phyloP scores from a whole-genome alignment of 2,797 vertebrate species.

The Hoplostethus mediterraneus region DNA sequence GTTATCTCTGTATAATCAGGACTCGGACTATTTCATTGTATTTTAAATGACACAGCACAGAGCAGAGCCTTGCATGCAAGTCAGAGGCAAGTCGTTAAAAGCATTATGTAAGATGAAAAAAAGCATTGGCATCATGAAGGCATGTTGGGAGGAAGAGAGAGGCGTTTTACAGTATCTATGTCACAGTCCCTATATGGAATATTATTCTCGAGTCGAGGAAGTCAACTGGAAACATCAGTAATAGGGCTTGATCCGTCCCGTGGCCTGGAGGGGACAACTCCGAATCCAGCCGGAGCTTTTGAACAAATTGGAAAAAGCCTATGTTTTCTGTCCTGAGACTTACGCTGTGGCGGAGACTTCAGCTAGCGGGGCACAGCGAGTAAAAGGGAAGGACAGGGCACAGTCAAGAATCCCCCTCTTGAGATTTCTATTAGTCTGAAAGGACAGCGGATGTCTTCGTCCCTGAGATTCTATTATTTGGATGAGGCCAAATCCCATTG shows the following conservation, averaged over 20 bases:
- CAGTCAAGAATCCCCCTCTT: conserved; percentile 51
- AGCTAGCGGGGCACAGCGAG: conserved; percentile 63
- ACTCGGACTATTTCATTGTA: conserved; percentile 42
- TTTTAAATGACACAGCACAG: conserved; percentile 48
- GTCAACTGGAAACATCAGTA: conserved; percentile 72
- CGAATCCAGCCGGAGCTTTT: conserved; percentile 48
- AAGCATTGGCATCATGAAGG: conserved; percentile 39
- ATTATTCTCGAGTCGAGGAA: conserved; percentile 58
- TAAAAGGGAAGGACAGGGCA: conserved; percentile 37
- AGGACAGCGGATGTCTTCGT: conserved; percentile 53
- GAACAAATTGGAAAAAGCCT: conserved; percentile 62
- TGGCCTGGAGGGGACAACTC: conserved; percentile 60
- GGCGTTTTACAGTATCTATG: conserved; percentile 50
- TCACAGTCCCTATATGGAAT: conserved; percentile 46
- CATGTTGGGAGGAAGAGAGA: conserved; percentile 26
- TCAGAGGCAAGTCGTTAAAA: conserved; percentile 52
- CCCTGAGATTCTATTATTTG: conserved; percentile 68
- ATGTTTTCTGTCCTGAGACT: conserved; percentile 49
- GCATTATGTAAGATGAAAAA: conserved; percentile 61
- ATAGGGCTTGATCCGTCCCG: conserved; percentile 65
- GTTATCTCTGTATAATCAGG: conserved; percentile 60
- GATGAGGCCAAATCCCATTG: conserved; percentile 50
- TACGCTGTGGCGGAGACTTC: conserved; percentile 44
- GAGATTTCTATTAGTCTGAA: conserved; percentile 63
- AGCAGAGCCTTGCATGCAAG: conserved; percentile 32